Evolutionary conservation across 2,113 vertebrate genomes (phyloP).

Genomic region (Mesitornis unicolor): DNA sequence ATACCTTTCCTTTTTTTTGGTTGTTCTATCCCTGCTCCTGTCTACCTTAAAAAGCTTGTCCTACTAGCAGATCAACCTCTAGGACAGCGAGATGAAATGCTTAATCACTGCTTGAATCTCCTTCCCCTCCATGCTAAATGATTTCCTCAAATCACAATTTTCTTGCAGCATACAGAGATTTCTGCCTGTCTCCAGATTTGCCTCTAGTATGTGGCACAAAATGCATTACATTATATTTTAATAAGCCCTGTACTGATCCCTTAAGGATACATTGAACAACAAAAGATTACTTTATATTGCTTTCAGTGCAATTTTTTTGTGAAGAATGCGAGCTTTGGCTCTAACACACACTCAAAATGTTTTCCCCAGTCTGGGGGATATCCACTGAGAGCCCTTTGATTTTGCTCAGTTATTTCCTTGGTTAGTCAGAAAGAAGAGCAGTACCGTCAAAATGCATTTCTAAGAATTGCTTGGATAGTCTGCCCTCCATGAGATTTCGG

Average conservation of each 20-base stretch:
- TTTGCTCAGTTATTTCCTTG: neutral
- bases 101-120: neutral
- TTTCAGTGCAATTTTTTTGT: neutral
- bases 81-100: neutral
- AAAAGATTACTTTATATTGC: constrained; percentile 31
- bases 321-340: neutral
- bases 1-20: neutral
- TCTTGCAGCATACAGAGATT: neutral
- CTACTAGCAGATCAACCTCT: neutral
- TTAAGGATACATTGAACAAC: neutral
- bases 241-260: constrained; percentile 9
- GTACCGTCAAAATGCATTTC: neutral
- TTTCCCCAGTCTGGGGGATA: neutral
- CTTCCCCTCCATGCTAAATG: neutral
- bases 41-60: neutral
- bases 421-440: neutral
- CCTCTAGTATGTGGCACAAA: neutral
- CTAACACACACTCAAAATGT: neutral
- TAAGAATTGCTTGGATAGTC: neutral
- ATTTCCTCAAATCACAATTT: neutral
- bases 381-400: neutral
- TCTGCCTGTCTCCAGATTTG: neutral
- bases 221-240: constrained; percentile 42
- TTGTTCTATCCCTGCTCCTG: neutral
- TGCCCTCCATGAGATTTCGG: neutral